These are phyloP conservation scores for Heliornis fulica DNA, from an alignment of 2,113 vertebrate species.

Conservation along the genomic window DNA sequence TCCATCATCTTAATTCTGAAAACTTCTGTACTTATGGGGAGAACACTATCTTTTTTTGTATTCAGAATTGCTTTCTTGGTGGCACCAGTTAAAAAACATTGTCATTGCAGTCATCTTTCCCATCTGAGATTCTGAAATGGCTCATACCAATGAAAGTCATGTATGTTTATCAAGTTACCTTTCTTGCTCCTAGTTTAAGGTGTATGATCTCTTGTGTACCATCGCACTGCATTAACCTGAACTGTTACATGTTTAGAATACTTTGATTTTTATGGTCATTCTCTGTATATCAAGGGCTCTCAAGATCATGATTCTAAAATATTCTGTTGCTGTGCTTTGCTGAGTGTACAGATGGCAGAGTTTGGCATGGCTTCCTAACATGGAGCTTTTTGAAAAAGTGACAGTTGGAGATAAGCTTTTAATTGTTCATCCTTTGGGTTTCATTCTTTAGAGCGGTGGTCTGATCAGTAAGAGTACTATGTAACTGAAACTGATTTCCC, in stretches of 20 bases:
- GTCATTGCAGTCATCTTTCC: not conserved
- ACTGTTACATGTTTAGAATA: not conserved
- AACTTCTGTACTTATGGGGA: not conserved
- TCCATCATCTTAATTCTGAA: not conserved
- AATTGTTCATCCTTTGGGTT: not conserved
- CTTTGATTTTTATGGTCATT: not conserved
- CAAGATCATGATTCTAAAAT: not conserved
- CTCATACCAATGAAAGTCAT: not conserved
- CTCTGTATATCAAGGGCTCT: not conserved
- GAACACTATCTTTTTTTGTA: not conserved
- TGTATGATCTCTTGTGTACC: too few relatives aligned
- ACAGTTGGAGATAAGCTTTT: not conserved
- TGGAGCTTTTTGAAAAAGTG: not conserved
- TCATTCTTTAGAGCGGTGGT: not conserved
- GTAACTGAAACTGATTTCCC: not conserved
- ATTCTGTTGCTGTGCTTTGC: not conserved
- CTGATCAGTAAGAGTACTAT: not conserved
- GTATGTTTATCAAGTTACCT: not conserved
- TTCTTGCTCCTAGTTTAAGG: not conserved
- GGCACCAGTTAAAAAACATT: not conserved
- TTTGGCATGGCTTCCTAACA: not conserved
- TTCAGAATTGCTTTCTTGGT: not conserved
- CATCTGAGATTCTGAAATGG: not conserved
- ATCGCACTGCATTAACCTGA: not conserved
- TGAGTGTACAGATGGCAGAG: not conserved